Evolutionary conservation across 2,888 invertebrate genomes (phyloP), one percentile per base, ranked within the genome.

Genomic region (Notodonta ziczac): DNA sequence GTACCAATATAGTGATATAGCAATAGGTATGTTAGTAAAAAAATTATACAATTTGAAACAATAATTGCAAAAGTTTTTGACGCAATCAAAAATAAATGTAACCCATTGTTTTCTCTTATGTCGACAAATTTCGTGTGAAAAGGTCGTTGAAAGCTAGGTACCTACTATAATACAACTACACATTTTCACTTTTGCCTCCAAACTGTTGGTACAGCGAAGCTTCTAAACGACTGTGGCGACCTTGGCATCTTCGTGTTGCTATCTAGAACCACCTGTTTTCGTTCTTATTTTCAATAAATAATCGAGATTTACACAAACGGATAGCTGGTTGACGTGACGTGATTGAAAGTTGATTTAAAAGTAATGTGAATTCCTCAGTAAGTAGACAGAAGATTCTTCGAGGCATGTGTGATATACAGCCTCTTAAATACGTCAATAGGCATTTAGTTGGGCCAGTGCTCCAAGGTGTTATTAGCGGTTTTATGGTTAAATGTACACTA

Each of bases 151-250:
- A 85, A 86, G 85, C 76, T 66, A 66, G 67, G 73, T 77, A 74
- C n/a, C n/a, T n/a, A n/a, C 78, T 76, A 76, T 65, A 74, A 63
- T 66, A 73, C 70, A 74, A 68, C 61, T 61, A 60, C 66, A 71
- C 71, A 48, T 78, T 86, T 84, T 84, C 85, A 80, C 84, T 83
- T 80, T 78, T 76, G 61, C 66, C 72, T 73, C 62, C 71, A 65
- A 70, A 71, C 71, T 63, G 63, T 65, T 66, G 60, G 42, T 60
- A 54, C 60, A 63, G 66, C 74, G 64, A 66, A 62, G 55, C 63
- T 58, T 58, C 62, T 63, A 56, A 56, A 57, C 54, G 61, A 55
- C 63, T 68, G 59, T 54, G 42, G 16, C 60, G 62, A 62, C 69
- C 74, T 71, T 67, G 62, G 57, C 57, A 69, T 60, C 50, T 58